Base-by-base conservation (phyloP, 2,888 invertebrate genomes). In the Tanypteryx hageni region DNA sequence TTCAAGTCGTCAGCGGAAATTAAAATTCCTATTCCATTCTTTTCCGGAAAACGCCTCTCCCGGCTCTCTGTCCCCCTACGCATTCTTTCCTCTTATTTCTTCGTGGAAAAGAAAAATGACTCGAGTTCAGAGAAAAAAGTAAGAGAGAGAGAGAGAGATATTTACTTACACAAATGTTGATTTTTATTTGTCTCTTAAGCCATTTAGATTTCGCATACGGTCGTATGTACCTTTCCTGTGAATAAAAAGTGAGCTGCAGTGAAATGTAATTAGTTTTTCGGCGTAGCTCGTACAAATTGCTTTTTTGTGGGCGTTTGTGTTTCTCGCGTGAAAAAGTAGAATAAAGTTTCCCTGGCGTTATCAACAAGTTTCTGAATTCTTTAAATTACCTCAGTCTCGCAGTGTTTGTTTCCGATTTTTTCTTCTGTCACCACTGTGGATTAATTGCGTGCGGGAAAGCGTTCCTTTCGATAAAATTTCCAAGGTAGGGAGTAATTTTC, bases 261-360 rank as follows among this genome's bases (percentile, higher is more conserved):
- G 76, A 76, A 76, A 18, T 76, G 22, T 76, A 76, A 76, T 76
- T 76, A 76, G 76, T 76, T 76, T 76, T 27, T 76, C 76, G 76
- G 22, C 5, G 76, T 27, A 27, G 27, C 76, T 22, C 76, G 4
- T 27, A 76, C 76, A 76, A 76, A 76, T 76, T 76, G 22, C 76
- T 76, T 76, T 76, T 27, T 76, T 22, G 13, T 27, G 22, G 27
- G 27, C 27, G 76, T 22, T 76, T 76, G 76, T 22, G 22, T 76
- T 76, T 76, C 76, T 27, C 22, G 76, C 76, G 11, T 22, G 14
- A 76, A 76, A 27, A 76, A 76, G 22, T 76, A 76, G 22, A 27
- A 27, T 27, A 76, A 76, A 76, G 27, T 27, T 76, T 76, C 76
- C 76, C 76, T 27, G 13, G 18, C 13, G 22, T 27, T 27, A 76